Evolutionary conservation across 1,140 invertebrate genomes (phyloP), one percentile per base, ranked within the genome.

Genomic region (Euschistus heros): DNA sequence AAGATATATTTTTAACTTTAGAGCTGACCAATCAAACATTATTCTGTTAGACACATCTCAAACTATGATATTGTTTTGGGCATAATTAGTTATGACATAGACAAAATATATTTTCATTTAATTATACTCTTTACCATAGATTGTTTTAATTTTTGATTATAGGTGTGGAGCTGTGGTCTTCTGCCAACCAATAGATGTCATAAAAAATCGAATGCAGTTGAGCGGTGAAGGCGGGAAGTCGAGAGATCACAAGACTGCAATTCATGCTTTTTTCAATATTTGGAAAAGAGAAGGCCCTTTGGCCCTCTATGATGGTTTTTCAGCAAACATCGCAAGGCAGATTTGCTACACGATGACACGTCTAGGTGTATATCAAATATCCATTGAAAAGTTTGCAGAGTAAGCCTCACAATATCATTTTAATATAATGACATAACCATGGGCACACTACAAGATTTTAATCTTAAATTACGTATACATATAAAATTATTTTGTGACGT

Each of bases 151-250:
- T 10, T n/a, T 27, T 73, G 2, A 44, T 67, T 54, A 42, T 24
- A 76, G 85, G 64, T 85, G 84, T 81, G 77, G 74, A 27, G 84
- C 84, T 2, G 85, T 84, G 22, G 73, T 80, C 27, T 78, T 87
- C 71, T 83, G 86, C 4, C 86, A 87, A 69, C 86, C 86, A 2
- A 74, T 87, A 66, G 86, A 87, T 77, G 74, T 88, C 20, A 76
- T 87, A 1, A 87, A 87, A 73, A 86, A 84, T 71, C 74, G 85
- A 62, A 86, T 87, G 82, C 86, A 88, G 74, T 68, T 87, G 50
- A 85, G 80, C 70, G 82, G 82, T 68, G 77, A 75, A 64, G 79
- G 79, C n/a, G 79, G 79, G 6, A 69, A 69, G 63, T 71, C 72
- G 6, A 77, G 52, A 47, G 68, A 74, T 68, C 75, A 81, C 65